Base-by-base conservation (phyloP, 2,888 invertebrate genomes). In the Sminthurinus aureus region DNA sequence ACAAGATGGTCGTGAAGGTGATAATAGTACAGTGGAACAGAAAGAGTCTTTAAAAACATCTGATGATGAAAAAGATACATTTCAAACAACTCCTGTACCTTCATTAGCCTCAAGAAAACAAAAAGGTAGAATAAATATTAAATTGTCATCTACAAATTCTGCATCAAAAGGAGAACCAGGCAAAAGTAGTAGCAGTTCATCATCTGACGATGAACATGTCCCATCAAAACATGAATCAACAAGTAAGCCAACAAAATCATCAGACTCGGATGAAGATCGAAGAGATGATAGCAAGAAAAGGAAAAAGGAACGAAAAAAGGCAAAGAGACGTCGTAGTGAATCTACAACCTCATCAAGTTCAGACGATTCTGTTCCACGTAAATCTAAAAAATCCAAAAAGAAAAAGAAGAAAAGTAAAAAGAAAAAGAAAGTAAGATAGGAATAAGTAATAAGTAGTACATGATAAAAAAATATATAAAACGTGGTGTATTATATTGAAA, bases 201-300 rank as follows among this genome's bases (percentile, higher is more conserved):
- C 86, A 81, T 90, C 90, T 75, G 92, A 92, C 88, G 89, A 89
- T 8, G 91, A 91, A 88, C 91, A 91, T 71, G 90, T 87, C 74
- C 89, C 87, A 69, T 87, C 86, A 13, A 80, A 86, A 22, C n/a
- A 38, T 1, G 81, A 79, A 11, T 79, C 81, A 15, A 79, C 84
- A 12, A 84, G n/a, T n/a, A n/a, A 83, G 50, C 66, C 85, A 18
- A 81, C 82, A 6, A 83, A 85, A 51, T 85, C 86, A 67, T 84
- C 85, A 18, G 85, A 85, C 6, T 84, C 84, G 24, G 84, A 86
- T 64, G 84, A 86, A 22, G 86, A 86, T 22, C 80, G 80, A 51
- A 85, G 84, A 58, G 82, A 84, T 15, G 85, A 85, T 15, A 85
- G 83, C 79, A 87, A 85, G 73, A 86, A 86, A 51, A 76, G 84